Percentiles rank a stretch among this genome's conserved stretches.
Conservation (phyloP, 2,113 vertebrate genomes). For the Oncorhynchus gorbuscha region DNA sequence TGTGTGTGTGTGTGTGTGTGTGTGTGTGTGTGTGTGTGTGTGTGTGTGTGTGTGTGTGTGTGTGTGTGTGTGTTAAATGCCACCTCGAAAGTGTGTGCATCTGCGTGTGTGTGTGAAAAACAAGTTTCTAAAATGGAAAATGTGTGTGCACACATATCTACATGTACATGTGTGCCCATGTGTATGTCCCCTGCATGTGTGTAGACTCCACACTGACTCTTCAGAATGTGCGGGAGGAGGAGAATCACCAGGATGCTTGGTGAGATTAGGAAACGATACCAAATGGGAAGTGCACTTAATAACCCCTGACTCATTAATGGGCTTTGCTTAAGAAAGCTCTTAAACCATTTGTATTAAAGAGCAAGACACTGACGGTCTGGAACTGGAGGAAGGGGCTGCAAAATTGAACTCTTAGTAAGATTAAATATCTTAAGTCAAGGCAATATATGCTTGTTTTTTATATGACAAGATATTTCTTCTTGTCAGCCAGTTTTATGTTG, state of each 20-base stretch:
- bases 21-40: too few species aligned
- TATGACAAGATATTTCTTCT: too few species aligned
- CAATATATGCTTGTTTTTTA: too few species aligned
- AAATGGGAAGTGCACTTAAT: slow-evolving; percentile 34
- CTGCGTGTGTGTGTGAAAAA: too few species aligned
- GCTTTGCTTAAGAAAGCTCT: slow-evolving; percentile 42
- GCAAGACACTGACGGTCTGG: slow-evolving; percentile 14
- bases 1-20: too few species aligned
- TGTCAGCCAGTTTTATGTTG: too few species aligned
- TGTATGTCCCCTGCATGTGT: neutral
- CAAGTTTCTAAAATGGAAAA: neutral
- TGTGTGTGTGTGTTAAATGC: too few species aligned
- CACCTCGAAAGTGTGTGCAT: too few species aligned
- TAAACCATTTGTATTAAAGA: slow-evolving; percentile 30
- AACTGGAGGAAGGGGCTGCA: neutral
- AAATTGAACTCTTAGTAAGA: too few species aligned
- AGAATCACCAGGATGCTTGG: slow-evolving; percentile 4
- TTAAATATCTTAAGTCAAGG: too few species aligned
- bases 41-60: too few species aligned
- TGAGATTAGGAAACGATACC: slow-evolving; percentile 19
- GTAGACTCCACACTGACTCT: neutral
- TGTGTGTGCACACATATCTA: neutral
- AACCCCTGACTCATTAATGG: slow-evolving; percentile 26
- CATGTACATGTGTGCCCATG: neutral
- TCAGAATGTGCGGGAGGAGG: too few species aligned